phyloP scores from a whole-genome alignment of 2,888 invertebrate species.

The Bombylius major region DNA sequence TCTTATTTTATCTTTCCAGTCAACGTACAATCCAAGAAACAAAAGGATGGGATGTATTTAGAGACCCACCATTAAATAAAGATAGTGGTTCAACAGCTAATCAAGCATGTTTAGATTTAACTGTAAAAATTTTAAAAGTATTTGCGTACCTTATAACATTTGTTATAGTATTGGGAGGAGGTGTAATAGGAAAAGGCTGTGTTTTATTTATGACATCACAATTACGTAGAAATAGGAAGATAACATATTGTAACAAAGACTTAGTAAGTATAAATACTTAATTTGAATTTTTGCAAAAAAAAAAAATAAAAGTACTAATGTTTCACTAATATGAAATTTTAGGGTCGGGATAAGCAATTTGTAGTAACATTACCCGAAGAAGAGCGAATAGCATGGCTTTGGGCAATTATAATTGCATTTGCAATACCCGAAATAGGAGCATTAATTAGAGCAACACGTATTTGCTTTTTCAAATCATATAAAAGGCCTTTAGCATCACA shows the following conservation, averaged over 20 bases:
- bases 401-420: conserved; percentile 79
- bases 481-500: conserved; percentile 47
- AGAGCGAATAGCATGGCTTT: conserved; percentile 85
- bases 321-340: conserved; percentile 17
- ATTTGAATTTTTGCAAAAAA: background rate
- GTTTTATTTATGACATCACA: conserved; percentile 88
- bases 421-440: conserved; percentile 81
- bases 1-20: conserved; percentile 34
- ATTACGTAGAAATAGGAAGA: conserved; percentile 59
- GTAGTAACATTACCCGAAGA: conserved; percentile 67
- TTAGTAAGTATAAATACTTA: conserved; percentile 45
- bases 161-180: conserved; percentile 68
- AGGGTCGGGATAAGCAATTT: conserved; percentile 78
- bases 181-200: conserved; percentile 78
- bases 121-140: conserved; percentile 72
- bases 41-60: conserved; percentile 95
- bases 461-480: conserved; percentile 83
- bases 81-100: conserved; percentile 82
- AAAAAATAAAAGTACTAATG: background rate
- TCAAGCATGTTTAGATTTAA: conserved; percentile 73
- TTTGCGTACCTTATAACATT: conserved; percentile 77
- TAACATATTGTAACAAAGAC: conserved; percentile 73
- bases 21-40: conserved; percentile 74
- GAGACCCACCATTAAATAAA: conserved; percentile 78
- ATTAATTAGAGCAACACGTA: conserved; percentile 69